These are phyloP conservation scores for Anguilla marmorata DNA, from an alignment of 2,797 vertebrate species.

Conservation along the genomic window DNA sequence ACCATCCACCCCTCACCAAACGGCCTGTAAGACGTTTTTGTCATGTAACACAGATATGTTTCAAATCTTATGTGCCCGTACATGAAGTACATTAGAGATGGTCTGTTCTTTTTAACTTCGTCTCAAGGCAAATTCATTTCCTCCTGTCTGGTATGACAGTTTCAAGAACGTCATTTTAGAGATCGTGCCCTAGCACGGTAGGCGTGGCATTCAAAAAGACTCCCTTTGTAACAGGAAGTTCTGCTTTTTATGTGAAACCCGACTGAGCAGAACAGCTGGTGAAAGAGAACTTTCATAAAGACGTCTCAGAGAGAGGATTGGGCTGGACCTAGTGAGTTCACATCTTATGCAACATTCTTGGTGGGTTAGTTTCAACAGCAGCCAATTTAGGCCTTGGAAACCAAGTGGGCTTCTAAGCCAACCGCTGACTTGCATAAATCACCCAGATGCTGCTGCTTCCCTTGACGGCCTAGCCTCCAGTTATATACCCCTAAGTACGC, in stretches of 20 bases:
- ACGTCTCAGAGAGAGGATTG: background rate
- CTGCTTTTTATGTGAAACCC: background rate
- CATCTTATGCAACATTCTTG: background rate
- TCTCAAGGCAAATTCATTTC: background rate
- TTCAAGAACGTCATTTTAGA: background rate
- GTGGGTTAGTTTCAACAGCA: background rate
- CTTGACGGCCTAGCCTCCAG: background rate
- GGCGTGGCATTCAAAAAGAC: background rate
- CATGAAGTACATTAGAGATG: background rate
- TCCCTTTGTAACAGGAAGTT: background rate
- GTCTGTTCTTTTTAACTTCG: background rate
- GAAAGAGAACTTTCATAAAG: background rate
- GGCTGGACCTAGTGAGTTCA: background rate
- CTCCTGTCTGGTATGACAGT: background rate
- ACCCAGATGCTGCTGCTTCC: background rate
- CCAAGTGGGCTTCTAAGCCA: too few species aligned
- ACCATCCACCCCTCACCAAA: background rate
- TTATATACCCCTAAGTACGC: background rate
- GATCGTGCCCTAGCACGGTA: background rate
- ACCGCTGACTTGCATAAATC: too few species aligned
- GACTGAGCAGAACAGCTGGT: background rate
- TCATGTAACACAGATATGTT: background rate
- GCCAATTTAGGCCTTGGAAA: background rate
- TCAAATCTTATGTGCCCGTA: background rate
- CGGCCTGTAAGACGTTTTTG: background rate